phyloP scores from a whole-genome alignment of 1,140 invertebrate species.

The Batillaria attramentaria region DNA sequence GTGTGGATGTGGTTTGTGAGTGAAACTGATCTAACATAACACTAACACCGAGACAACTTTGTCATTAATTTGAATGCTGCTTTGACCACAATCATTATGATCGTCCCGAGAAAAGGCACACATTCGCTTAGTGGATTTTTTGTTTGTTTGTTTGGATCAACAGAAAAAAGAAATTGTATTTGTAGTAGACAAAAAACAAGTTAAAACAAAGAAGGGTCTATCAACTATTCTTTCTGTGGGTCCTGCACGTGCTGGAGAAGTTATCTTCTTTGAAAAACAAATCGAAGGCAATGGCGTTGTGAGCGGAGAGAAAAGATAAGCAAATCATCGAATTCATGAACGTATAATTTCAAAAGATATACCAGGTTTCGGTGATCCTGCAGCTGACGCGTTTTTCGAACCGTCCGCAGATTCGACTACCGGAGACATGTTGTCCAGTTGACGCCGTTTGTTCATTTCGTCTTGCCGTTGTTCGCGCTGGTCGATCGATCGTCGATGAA shows the following conservation, averaged over 20 bases:
- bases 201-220: background rate
- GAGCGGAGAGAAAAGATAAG: background rate
- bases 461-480: constrained; percentile 46
- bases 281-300: background rate
- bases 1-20: background rate
- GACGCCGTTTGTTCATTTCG: constrained; percentile 42
- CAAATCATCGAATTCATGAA: background rate
- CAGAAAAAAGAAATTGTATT: no score
- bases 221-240: background rate
- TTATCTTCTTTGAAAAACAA: background rate
- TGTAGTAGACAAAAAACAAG: background rate
- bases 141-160: no score
- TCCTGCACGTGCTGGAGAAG: background rate
- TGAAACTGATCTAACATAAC: background rate
- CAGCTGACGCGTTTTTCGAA: constrained; percentile 4
- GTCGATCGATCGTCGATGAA: constrained; percentile 47
- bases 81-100: no score
- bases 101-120: no score
- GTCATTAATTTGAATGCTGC: no score
- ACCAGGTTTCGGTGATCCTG: background rate
- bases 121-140: no score
- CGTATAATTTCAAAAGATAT: background rate
- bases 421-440: constrained; percentile 41
- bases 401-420: constrained; percentile 37
- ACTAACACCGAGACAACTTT: no score